Evolutionary conservation across 2,113 vertebrate genomes (phyloP).

Genomic region (Larimichthys crocea): DNA sequence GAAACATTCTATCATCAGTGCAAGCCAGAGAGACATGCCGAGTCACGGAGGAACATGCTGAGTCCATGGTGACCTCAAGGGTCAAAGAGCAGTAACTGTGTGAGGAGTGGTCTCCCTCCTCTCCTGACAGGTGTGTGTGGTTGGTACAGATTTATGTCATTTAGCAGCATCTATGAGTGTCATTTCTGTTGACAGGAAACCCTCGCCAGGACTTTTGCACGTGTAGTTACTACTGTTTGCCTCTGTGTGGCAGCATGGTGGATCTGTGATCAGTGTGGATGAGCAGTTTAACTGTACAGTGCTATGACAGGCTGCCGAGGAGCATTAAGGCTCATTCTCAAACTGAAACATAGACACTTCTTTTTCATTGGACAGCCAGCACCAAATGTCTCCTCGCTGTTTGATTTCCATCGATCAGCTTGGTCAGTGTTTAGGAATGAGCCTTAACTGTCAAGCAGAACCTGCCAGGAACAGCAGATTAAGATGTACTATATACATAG

Average conservation of each 20-base stretch:
- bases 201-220: conserved; percentile 2
- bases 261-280: conserved; percentile 63
- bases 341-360: not conserved
- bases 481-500: conserved; percentile 66
- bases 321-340: conserved; percentile 27
- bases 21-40: conserved; percentile 54
- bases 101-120: not conserved
- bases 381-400: not conserved
- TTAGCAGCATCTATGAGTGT: conserved; percentile 64
- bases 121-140: conserved; percentile 33
- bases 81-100: conserved; percentile 17
- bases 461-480: conserved; percentile 59
- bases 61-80: conserved; percentile 2
- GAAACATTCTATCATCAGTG: conserved; percentile 54
- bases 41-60: conserved; percentile 51
- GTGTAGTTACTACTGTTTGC: conserved; percentile 32
- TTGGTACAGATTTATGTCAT: conserved; percentile 23
- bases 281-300: conserved; percentile 63
- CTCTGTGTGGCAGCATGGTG: conserved; percentile 38
- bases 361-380: not conserved
- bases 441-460: conserved; percentile 47
- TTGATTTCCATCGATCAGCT: not conserved
- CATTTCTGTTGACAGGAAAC: not conserved
- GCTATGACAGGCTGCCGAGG: conserved; percentile 44
- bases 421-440: conserved; percentile 26